Percentiles rank a stretch among this genome's conserved stretches.
Conservation (phyloP, 2,797 vertebrate species). For the Neosalanx taihuensis region DNA sequence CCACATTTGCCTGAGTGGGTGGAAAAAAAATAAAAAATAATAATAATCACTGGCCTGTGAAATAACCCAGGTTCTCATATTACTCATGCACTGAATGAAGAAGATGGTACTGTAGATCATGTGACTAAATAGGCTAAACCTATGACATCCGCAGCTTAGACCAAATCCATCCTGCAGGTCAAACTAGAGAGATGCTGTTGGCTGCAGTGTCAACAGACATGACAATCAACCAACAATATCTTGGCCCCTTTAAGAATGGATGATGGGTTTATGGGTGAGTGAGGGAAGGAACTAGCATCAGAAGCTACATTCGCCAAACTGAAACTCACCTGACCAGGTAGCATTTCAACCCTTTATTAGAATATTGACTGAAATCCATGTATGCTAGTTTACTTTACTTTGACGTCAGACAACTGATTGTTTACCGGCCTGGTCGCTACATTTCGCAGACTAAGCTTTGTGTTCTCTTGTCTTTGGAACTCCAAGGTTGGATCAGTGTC, state of each 20-base stretch:
- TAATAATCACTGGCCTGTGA: background rate
- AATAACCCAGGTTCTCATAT: background rate
- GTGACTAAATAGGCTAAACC: no score
- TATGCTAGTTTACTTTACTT: constrained; percentile 23
- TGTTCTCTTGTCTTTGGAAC: background rate
- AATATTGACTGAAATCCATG: background rate
- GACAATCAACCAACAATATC: constrained; percentile 52
- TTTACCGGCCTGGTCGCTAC: constrained; percentile 50
- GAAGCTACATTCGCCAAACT: constrained; percentile 34
- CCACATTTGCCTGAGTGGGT: constrained; percentile 11
- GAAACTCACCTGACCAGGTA: constrained; percentile 55
- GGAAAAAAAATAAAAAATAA: background rate
- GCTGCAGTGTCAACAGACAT: constrained; percentile 33
- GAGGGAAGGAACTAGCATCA: constrained; percentile 18
- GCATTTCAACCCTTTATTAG: constrained; percentile 21
- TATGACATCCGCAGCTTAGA: no score
- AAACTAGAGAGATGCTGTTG: constrained; percentile 66
- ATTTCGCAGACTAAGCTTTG: constrained; percentile 6
- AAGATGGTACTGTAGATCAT: background rate
- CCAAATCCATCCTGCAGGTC: constrained; percentile 42
- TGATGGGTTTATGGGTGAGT: constrained; percentile 59
- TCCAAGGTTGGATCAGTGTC: background rate
- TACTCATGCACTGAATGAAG: background rate
- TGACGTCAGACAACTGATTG: no score
- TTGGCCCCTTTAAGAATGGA: constrained; percentile 67